Percentiles rank a stretch among this genome's conserved stretches.
These are phyloP conservation scores for Protomyctophum bolini DNA, from an alignment of 2,113 vertebrate genomes.

Conservation along the genomic window DNA sequence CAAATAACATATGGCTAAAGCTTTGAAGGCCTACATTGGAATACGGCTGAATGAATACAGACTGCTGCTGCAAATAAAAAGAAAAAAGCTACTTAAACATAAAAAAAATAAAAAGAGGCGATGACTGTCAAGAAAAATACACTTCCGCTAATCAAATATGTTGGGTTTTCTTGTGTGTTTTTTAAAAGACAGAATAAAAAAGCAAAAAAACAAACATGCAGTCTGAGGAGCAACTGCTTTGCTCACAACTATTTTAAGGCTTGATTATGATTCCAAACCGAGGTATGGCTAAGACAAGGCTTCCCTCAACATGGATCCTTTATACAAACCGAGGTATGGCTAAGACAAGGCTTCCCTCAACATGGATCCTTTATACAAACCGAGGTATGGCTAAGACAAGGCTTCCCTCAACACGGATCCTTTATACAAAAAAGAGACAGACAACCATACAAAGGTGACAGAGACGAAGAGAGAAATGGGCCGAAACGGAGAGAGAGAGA, in stretches of 20 bases:
- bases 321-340: conserved; percentile 44
- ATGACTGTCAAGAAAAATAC: conserved; percentile 78
- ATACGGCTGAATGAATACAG: conserved; percentile 74
- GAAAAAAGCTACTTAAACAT: conserved; percentile 59
- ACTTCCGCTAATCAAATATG: conserved; percentile 81
- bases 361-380: conserved; percentile 45
- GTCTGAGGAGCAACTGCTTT: conserved; percentile 63
- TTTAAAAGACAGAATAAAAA: conserved; percentile 63
- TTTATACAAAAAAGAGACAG: conserved; percentile 41
- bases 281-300: conserved; percentile 52
- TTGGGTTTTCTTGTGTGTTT: conserved; percentile 52
- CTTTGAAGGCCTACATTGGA: conserved; percentile 69
- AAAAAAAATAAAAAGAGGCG: conserved; percentile 80
- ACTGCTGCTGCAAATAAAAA: conserved; percentile 75
- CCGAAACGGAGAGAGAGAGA: conserved; percentile 47
- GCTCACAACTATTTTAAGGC: conserved; percentile 74
- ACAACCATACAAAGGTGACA: conserved; percentile 47
- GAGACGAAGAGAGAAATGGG: conserved; percentile 46
- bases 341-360: conserved; percentile 54
- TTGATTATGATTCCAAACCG: conserved; percentile 67
- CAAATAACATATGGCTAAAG: conserved; percentile 66
- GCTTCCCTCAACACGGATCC: conserved; percentile 59
- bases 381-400: conserved; percentile 50
- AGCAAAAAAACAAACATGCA: conserved; percentile 70
- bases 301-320: conserved; percentile 58